Conservation (phyloP, 2,888 invertebrate species). For the Thymelicus lineola region DNA sequence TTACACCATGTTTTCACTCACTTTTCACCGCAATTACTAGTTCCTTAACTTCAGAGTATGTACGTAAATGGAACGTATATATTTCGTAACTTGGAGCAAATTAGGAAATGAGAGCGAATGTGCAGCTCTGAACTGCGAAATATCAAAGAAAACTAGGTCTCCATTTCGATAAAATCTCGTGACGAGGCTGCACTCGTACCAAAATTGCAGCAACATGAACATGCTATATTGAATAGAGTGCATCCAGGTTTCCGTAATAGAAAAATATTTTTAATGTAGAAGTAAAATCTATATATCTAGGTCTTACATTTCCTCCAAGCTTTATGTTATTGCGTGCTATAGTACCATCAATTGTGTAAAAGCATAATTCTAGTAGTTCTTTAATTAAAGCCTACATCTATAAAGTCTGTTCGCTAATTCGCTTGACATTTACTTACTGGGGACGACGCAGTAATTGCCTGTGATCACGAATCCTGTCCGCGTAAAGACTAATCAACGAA, state of each 20-base stretch:
- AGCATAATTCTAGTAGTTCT: constrained; percentile 21
- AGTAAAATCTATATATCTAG: no score
- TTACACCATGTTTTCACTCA: no score
- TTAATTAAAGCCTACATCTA: constrained; percentile 23
- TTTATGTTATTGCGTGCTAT: not conserved
- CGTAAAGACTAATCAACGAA: constrained; percentile 22
- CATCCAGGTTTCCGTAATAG: no score
- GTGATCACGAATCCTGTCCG: constrained; percentile 36
- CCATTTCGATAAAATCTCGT: constrained; percentile 8
- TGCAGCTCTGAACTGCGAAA: not conserved
- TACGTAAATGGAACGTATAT: no score
- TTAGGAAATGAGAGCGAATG: constrained; percentile 11
- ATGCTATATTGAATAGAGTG: not conserved
- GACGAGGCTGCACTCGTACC: constrained; percentile 11
- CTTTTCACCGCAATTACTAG: no score
- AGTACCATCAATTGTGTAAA: not conserved
- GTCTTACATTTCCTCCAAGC: not conserved
- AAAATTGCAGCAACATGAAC: not conserved
- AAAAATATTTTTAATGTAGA: no score
- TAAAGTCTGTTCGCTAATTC: constrained; percentile 24
- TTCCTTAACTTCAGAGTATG: no score
- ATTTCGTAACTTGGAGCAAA: not conserved
- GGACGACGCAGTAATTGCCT: constrained; percentile 24
- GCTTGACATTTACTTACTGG: constrained; percentile 28
- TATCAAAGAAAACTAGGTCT: constrained; percentile 24